Conservation (phyloP, 2,797 vertebrate species). For the Apogon hyalosoma region DNA sequence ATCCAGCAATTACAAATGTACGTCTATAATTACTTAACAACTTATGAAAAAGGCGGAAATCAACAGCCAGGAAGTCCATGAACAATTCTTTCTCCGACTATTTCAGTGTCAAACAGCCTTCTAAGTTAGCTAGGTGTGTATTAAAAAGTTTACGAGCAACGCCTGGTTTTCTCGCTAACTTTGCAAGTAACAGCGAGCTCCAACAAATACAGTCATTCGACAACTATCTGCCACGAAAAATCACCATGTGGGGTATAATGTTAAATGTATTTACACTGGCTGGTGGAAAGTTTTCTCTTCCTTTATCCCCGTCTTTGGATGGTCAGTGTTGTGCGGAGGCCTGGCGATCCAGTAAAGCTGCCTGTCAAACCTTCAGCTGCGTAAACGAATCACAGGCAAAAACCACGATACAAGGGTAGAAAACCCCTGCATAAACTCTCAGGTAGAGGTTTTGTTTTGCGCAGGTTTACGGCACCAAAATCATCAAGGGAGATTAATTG, state of each 20-base stretch:
- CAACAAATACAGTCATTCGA: neutral
- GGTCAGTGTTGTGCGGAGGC: conserved; percentile 12
- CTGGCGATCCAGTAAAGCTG: conserved; percentile 14
- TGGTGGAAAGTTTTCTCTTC: conserved; percentile 32
- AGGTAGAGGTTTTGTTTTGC: neutral
- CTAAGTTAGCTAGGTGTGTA: neutral
- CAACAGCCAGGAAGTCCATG: neutral
- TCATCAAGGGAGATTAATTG: too few relatives aligned
- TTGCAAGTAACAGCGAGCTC: conserved; percentile 22
- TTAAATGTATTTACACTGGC: neutral
- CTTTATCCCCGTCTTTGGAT: conserved; percentile 32
- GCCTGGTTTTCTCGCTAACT: conserved; percentile 33
- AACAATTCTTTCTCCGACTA: too few relatives aligned
- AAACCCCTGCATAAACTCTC: neutral
- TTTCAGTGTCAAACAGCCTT: neutral
- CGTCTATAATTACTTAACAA: neutral
- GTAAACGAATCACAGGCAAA: conserved; percentile 45
- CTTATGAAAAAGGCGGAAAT: neutral
- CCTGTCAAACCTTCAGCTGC: conserved; percentile 34
- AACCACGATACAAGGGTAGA: rapidly evolving
- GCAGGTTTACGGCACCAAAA: neutral
- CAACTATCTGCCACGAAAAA: neutral
- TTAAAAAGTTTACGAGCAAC: conserved; percentile 15
- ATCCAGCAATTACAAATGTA: neutral
- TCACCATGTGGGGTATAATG: neutral